phyloP scores from a whole-genome alignment of 2,113 vertebrate genomes.

The Platichthys flesus region DNA sequence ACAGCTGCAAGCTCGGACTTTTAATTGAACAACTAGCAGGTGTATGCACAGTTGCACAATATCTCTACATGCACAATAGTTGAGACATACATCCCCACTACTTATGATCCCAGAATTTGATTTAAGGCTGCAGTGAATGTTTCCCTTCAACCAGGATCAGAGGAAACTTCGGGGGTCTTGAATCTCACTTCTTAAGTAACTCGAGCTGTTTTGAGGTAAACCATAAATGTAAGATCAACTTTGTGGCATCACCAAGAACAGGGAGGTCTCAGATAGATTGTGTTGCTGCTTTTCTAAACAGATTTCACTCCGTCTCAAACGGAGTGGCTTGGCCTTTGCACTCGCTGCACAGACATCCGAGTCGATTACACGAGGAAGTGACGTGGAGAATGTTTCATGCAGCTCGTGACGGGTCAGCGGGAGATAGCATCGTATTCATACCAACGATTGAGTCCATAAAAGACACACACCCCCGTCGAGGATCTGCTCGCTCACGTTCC shows the following conservation, averaged over 20 bases:
- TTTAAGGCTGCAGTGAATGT: not conserved
- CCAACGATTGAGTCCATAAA: conserved; percentile 22
- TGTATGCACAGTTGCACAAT: too few species aligned
- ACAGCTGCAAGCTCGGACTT: too few species aligned
- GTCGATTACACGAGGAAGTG: conserved; percentile 38
- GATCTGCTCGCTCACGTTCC: not conserved
- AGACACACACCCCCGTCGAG: not conserved
- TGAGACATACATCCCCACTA: not conserved
- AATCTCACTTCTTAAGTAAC: not conserved
- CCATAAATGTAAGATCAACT: not conserved
- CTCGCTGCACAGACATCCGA: conserved; percentile 41
- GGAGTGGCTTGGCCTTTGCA: conserved; percentile 65
- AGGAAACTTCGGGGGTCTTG: not conserved
- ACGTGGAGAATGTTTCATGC: conserved; percentile 49
- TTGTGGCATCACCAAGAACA: too few species aligned
- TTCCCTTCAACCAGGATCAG: not conserved
- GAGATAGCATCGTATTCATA: conserved; percentile 38
- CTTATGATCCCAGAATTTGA: conserved; percentile 19
- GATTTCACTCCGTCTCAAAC: conserved; percentile 28
- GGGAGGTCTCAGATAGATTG: not conserved
- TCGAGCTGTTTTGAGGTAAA: not conserved
- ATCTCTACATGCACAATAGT: too few species aligned
- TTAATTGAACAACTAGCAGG: too few species aligned
- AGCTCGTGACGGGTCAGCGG: conserved; percentile 19
- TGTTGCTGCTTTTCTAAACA: conserved; percentile 8